Conservation (phyloP, 2,113 vertebrate genomes). For the Alethe castanea region DNA sequence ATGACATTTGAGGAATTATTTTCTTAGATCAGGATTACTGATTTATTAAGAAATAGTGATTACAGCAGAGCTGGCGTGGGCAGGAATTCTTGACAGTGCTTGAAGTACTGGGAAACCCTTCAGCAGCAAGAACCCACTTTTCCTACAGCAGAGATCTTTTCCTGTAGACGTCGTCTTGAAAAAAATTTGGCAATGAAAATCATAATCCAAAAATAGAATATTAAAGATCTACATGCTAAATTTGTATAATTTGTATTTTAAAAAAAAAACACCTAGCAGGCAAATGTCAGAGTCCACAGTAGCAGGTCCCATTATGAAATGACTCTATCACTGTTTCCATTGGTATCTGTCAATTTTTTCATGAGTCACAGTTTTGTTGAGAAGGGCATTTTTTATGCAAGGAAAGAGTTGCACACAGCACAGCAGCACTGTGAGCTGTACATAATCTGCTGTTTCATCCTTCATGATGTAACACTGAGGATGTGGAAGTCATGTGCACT, state of each 20-base stretch:
- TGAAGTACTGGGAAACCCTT: neutral
- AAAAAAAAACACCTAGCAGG: neutral
- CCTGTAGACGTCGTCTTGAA: neutral
- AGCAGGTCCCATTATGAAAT: neutral
- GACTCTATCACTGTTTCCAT: neutral
- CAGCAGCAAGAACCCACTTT: neutral
- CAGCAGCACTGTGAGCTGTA: neutral
- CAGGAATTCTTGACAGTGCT: neutral
- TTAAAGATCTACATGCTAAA: neutral
- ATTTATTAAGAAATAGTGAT: conserved; percentile 10
- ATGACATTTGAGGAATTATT: neutral
- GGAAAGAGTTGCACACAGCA: neutral
- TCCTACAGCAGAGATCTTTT: neutral
- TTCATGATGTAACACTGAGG: conserved; percentile 26
- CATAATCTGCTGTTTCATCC: conserved; percentile 16
- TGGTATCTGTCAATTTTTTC: neutral
- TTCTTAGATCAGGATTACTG: neutral
- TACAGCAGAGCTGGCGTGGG: neutral
- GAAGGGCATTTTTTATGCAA: conserved; percentile 31
- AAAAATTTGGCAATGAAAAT: neutral
- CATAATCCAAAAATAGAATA: neutral
- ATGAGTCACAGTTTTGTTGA: conserved; percentile 36
- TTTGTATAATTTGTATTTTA: neutral
- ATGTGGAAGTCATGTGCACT: conserved; percentile 48
- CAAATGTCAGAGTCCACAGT: neutral